A percentile compares a stretch with the other conserved stretches of the same genome.
Evolutionary conservation across 2,113 vertebrate species (phyloP).

Genomic region (Seriola aureovittata): DNA sequence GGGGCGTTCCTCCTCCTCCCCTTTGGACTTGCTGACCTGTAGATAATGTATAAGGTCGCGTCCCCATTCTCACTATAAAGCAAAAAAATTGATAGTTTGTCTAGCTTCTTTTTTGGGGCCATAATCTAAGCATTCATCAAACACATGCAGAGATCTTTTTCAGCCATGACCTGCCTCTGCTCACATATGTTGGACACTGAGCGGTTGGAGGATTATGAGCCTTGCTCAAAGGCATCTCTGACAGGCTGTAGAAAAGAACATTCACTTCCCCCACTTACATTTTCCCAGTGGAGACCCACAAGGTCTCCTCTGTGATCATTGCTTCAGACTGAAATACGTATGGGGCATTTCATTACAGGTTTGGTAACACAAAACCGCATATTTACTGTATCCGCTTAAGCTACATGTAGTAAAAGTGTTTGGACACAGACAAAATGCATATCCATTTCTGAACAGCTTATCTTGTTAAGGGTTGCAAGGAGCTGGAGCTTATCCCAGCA

Average conservation of each 20-base stretch:
- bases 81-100: constrained; percentile 10
- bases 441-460: not conserved
- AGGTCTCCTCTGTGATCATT: not conserved
- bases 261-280: not conserved
- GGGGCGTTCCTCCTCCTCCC: constrained; percentile 18
- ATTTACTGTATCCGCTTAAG: not conserved
- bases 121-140: constrained; percentile 23
- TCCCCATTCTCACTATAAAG: constrained; percentile 44
- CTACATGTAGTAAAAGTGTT: too few relatives aligned
- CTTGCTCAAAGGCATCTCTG: constrained; percentile 4
- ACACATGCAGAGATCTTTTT: not conserved
- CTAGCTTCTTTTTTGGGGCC: not conserved
- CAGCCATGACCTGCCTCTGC: not conserved
- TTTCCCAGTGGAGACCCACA: not conserved
- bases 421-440: not conserved
- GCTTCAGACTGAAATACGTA: not conserved
- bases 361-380: not conserved
- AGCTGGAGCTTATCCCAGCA: constrained; percentile 12
- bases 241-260: constrained; percentile 1
- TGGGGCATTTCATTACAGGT: not conserved
- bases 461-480: not conserved
- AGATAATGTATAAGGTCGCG: constrained; percentile 48
- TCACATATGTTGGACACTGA: not conserved
- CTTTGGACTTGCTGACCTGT: constrained; percentile 61
- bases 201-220: not conserved